Evolutionary conservation across 2,797 vertebrate species (phyloP), one percentile per base, ranked within the genome.

Genomic region (Diplodus sargus): DNA sequence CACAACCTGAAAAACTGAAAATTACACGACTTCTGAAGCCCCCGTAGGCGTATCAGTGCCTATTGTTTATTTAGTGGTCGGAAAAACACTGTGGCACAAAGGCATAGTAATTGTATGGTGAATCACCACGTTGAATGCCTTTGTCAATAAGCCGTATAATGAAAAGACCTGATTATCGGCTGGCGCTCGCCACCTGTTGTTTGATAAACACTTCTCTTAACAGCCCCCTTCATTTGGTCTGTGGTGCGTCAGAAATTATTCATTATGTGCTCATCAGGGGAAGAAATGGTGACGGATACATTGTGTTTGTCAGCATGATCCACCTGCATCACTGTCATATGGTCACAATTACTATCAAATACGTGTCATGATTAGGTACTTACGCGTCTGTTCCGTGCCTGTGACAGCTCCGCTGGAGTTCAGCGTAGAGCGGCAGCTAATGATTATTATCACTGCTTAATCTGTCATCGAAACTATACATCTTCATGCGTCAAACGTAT

Each of bases 111-210:
- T 89, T 74, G 66, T 73, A 65, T 2, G 43, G 72, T 61, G 85
- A 89, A 70, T 84, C 81, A 77, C 52, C 28, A 3, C 22, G 61
- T 74, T 72, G 70, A 84, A 67, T 67, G 76, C 47, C 16, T 86
- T 76, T 59, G 73, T 91, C 87, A 86, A 86, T 89, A 83, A 83
- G 56, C 81, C 49, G 34, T 65, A 49, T 53, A 49, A 83, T 86
- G 79, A 85, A 87, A 87, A 70, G 79, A 84, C 11, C 73, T 74
- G 76, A 89, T 90, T 78, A 79, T 82, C 23, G 52, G 78, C 75
- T 58, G 73, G 53, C 30, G 5, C 65, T 85, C 63, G 67, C 54
- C 89, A 85, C 88, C 89, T 91, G 87, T 82, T 82, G 83, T 78
- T 81, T 78, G 64, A 79, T 57, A 60, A 87, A 84, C 84, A 52